phyloP scores from a whole-genome alignment of 2,113 vertebrate species.

The Melanostigma gelatinosum region DNA sequence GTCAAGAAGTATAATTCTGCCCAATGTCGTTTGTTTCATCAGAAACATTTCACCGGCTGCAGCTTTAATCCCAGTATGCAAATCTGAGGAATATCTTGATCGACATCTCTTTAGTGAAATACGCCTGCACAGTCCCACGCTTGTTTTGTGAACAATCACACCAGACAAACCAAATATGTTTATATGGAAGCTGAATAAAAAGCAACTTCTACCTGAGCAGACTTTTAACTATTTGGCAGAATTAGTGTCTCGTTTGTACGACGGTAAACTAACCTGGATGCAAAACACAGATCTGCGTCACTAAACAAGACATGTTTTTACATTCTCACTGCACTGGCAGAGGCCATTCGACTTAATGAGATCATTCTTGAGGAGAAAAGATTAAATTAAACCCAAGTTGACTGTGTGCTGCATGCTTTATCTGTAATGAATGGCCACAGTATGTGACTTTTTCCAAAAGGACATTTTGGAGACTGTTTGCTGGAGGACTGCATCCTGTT shows the following conservation, averaged over 20 bases:
- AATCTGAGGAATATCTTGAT: conserved; percentile 32
- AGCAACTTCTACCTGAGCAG: neutral
- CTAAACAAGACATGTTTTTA: conserved; percentile 4
- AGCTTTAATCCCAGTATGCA: conserved; percentile 24
- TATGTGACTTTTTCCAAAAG: neutral
- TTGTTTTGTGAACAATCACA: conserved; percentile 32
- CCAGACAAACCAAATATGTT: conserved; percentile 26
- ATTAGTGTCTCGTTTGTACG: neutral
- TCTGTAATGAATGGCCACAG: neutral
- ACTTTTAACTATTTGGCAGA: neutral
- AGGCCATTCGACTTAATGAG: neutral
- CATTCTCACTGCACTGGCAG: neutral
- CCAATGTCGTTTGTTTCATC: conserved; percentile 16
- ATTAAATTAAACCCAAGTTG: neutral
- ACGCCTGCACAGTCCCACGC: conserved; percentile 11
- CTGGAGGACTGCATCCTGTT: neutral
- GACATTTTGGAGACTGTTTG: neutral
- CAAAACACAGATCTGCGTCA: neutral
- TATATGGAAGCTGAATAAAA: conserved; percentile 9
- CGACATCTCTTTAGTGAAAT: conserved; percentile 23
- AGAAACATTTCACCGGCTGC: conserved; percentile 5
- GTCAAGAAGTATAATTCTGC: conserved; percentile 17
- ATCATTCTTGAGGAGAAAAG: neutral
- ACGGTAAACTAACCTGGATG: neutral
- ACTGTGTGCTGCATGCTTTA: neutral